phyloP scores from a whole-genome alignment of 2,797 vertebrate genomes.

The Picus viridis region DNA sequence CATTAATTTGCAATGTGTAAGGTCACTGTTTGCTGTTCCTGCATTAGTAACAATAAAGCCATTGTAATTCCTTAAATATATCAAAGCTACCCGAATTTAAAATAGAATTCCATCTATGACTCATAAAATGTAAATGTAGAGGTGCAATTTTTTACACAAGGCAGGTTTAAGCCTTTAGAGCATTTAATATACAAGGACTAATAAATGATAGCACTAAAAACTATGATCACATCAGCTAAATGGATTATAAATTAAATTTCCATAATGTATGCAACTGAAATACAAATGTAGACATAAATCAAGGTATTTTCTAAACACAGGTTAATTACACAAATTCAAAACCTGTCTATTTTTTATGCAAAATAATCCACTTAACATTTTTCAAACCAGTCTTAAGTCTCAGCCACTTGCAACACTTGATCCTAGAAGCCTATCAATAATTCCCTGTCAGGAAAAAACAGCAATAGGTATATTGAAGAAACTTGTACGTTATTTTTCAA shows the following conservation, averaged over 20 bases:
- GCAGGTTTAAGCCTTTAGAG: slow-evolving; percentile 86
- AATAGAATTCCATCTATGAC: slow-evolving; percentile 90
- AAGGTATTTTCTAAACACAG: slow-evolving; percentile 98
- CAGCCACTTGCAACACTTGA: slow-evolving; percentile 80
- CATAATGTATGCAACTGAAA: slow-evolving; percentile 98
- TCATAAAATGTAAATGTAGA: slow-evolving; percentile 92
- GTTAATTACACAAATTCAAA: slow-evolving; percentile 96
- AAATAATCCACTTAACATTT: slow-evolving; percentile 99
- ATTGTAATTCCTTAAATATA: slow-evolving; percentile 75
- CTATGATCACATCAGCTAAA: slow-evolving; percentile 98
- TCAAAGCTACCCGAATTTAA: slow-evolving; percentile 85
- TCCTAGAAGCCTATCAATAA: slow-evolving; percentile 95
- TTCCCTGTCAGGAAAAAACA: slow-evolving; percentile 82
- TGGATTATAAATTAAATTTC: slow-evolving; percentile 99
- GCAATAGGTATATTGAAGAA: slow-evolving; percentile 89
- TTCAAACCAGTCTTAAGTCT: slow-evolving; percentile 81
- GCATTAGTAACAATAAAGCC: slow-evolving; percentile 76
- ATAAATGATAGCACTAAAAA: slow-evolving; percentile 98
- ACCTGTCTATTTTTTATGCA: slow-evolving; percentile 98
- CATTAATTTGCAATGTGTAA: slow-evolving; percentile 68
- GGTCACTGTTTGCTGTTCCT: slow-evolving; percentile 77
- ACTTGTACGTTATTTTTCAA: slow-evolving; percentile 88
- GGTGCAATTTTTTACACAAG: slow-evolving; percentile 85
- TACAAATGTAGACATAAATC: slow-evolving; percentile 94
- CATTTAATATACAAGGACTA: slow-evolving; percentile 94